Base-by-base conservation (phyloP, 2,113 vertebrate genomes). In the Salminus brasiliensis region DNA sequence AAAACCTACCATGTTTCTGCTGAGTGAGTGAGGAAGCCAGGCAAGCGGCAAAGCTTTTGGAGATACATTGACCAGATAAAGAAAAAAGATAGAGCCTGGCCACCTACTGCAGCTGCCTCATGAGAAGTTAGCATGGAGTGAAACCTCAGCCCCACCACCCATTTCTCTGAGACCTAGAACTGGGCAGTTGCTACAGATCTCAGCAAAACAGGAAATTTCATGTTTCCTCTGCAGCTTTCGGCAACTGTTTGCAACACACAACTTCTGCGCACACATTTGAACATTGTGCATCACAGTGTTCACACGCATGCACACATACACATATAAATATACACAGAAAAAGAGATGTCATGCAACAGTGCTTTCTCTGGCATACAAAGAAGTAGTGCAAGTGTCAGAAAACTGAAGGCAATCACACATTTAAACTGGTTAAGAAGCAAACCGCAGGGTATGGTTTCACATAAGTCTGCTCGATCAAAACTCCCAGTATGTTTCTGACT, bases 161-260 rank as follows among this genome's bases (percentile, higher is more conserved):
- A 81, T 88, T 84, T 83, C 85, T 87, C 5, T 79, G 68, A 92
- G 84, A 86, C 86, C 74, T 85, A 86, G 82, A 90, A 88, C 88
- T 90, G 91, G 88, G 88, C 93, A 93, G 91, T 92, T 93, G 89
- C 91, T 86, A 86, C 90, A 91, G 86, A 91, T 91, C 88, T 88
- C 68, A 91, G 85, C 89, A 93, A 92, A 94, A 93, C 93, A 94
- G 93, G 93, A 94, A 93, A 94, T 93, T 92, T 94, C 92, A 90
- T 83, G 89, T 93, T 93, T 93, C 93, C 92, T 93, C 85, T 90
- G 87, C 89, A 88, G 88, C 86, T 91, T 93, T 88, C 92, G 91
- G 88, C 86, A 78, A 87, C 85, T 85, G 85, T 76, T 92, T 90
- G 87, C 89, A 88, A 91, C 89, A 89, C 85, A 89, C 75, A 69